Evolutionary conservation across 2,797 vertebrate species (phyloP).

Genomic region (Coreius guichenoti): DNA sequence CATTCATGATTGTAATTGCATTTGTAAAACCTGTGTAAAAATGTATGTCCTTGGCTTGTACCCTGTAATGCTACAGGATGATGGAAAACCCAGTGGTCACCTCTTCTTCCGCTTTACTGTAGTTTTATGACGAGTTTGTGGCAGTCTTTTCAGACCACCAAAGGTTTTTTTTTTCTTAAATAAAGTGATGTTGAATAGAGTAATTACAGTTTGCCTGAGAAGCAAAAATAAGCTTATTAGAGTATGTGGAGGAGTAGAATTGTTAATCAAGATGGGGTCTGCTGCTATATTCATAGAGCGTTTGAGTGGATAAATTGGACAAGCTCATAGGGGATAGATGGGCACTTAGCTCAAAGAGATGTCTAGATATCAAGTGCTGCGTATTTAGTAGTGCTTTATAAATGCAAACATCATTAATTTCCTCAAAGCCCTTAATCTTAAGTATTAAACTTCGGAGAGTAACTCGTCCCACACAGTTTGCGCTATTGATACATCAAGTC

Average conservation of each 20-base stretch:
- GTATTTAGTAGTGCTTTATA: neutral
- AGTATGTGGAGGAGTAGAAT: slow-evolving; percentile 18
- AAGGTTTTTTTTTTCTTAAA: neutral
- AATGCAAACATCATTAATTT: slow-evolving; percentile 31
- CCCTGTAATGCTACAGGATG: neutral
- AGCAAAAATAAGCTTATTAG: slow-evolving; percentile 19
- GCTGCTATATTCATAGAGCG: slow-evolving; percentile 13
- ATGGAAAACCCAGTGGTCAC: neutral
- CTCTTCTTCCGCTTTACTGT: neutral
- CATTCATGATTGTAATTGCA: neutral
- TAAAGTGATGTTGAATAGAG: neutral
- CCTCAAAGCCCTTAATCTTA: slow-evolving; percentile 27
- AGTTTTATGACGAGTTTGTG: neutral
- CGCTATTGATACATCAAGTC: neutral
- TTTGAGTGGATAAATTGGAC: slow-evolving; percentile 25
- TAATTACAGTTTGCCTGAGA: neutral
- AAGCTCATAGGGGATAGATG: slow-evolving; percentile 30
- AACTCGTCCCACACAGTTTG: neutral
- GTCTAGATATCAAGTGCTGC: slow-evolving; percentile 15
- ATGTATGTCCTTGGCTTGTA: neutral
- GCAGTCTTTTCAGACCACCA: neutral
- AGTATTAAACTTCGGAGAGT: neutral
- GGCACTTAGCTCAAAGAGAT: slow-evolving; percentile 29
- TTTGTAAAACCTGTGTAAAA: slow-evolving; percentile 6
- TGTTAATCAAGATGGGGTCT: slow-evolving; percentile 21